These are phyloP conservation scores for Petrocephalus microphthalmus DNA, from an alignment of 2,113 vertebrate genomes.

Conservation along the genomic window DNA sequence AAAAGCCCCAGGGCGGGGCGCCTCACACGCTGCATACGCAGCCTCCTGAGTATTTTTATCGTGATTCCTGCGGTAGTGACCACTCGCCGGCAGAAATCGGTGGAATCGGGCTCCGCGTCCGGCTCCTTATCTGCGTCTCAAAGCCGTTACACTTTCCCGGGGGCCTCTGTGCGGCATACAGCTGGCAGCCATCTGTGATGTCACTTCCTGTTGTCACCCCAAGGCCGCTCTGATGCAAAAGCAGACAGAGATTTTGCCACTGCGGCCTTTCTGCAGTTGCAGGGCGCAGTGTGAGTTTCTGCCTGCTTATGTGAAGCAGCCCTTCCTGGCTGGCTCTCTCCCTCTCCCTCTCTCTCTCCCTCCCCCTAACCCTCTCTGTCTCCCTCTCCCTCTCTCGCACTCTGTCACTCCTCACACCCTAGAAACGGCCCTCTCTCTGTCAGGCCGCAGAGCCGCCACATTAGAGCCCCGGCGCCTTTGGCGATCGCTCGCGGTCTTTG, in stretches of 20 bases:
- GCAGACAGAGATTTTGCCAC: not conserved
- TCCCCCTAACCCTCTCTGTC: not conserved
- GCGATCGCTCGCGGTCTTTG: not conserved
- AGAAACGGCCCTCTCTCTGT: not conserved
- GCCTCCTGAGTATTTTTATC: not conserved
- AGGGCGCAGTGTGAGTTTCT: too few species aligned
- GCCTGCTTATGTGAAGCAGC: not conserved
- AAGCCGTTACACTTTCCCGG: not conserved
- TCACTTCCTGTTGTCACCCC: constrained; percentile 13
- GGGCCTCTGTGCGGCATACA: not conserved
- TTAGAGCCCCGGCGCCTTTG: not conserved
- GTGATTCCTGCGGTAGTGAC: not conserved
- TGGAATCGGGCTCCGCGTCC: not conserved
- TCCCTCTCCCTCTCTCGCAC: not conserved
- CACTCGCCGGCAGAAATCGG: not conserved
- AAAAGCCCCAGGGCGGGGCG: too few species aligned
- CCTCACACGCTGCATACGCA: not conserved
- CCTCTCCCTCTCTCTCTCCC: not conserved
- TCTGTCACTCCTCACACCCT: not conserved
- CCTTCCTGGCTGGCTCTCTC: not conserved
- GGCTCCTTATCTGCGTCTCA: not conserved
- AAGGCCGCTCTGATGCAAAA: not conserved
- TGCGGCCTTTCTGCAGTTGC: not conserved
- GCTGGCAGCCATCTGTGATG: constrained; percentile 4
- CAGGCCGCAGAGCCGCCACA: not conserved